phyloP scores from a whole-genome alignment of 2,113 vertebrate species.

The Cyphomyrus discorhynchus region DNA sequence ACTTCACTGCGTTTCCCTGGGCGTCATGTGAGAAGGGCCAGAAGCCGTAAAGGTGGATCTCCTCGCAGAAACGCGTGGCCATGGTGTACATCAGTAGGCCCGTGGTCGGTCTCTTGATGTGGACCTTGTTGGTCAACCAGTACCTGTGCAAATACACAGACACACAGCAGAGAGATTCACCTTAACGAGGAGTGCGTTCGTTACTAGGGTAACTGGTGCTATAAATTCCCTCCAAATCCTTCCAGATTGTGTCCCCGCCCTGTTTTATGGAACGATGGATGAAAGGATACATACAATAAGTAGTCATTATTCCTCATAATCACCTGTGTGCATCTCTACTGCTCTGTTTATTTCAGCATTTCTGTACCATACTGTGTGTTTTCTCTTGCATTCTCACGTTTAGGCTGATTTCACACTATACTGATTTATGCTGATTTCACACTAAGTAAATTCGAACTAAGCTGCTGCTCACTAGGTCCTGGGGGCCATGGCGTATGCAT shows the following conservation, averaged over 20 bases:
- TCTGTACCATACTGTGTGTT: not conserved
- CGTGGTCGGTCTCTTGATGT: constrained; percentile 91
- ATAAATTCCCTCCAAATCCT: not conserved
- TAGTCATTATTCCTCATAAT: not conserved
- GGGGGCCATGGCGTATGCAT: not conserved
- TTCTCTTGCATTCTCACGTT: not conserved
- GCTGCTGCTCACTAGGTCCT: not conserved
- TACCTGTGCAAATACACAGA: constrained; percentile 60
- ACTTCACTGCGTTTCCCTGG: constrained; percentile 78
- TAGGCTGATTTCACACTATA: not conserved
- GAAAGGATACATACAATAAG: not conserved
- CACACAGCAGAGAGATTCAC: not conserved
- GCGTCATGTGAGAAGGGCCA: constrained; percentile 83
- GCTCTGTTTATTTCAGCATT: not conserved
- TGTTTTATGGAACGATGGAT: not conserved
- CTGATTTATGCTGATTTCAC: not conserved
- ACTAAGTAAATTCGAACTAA: not conserved
- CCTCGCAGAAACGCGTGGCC: constrained; percentile 90
- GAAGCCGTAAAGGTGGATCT: constrained; percentile 93
- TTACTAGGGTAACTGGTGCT: not conserved
- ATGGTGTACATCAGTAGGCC: constrained; percentile 95
- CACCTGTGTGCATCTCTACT: not conserved
- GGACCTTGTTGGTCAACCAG: constrained; percentile 92
- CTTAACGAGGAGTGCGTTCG: not conserved
- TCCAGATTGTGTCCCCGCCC: not conserved